These are phyloP conservation scores for Protomyctophum bolini DNA, from an alignment of 2,113 vertebrate species.

Conservation along the genomic window DNA sequence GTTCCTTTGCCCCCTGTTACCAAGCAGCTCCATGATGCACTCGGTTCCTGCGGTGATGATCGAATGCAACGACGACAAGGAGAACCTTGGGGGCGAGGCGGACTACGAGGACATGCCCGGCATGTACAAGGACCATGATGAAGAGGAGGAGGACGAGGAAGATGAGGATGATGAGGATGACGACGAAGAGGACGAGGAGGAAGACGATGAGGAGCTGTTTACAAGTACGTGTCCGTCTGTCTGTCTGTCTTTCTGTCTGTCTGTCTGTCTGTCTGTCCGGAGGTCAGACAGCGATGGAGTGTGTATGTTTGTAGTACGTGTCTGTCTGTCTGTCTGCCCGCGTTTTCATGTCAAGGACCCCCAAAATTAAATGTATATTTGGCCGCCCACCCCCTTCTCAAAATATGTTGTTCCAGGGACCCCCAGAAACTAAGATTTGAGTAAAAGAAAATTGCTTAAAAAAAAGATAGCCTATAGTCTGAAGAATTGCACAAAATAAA, in stretches of 20 bases:
- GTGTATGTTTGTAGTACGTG: neutral
- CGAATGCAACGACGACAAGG: constrained; percentile 94
- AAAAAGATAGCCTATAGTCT: too few species aligned
- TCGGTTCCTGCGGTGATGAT: constrained; percentile 90
- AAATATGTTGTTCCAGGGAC: neutral
- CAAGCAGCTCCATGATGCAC: constrained; percentile 89
- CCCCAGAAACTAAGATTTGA: neutral
- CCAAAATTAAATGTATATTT: too few species aligned
- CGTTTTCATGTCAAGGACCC: too few species aligned
- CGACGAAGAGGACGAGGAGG: constrained; percentile 80
- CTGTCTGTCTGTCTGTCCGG: neutral
- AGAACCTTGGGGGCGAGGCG: constrained; percentile 90
- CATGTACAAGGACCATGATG: constrained; percentile 85
- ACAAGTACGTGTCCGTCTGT: constrained; percentile 80
- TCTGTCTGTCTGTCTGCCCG: too few species aligned
- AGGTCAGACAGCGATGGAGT: too few species aligned
- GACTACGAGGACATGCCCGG: constrained; percentile 87
- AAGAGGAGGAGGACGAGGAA: constrained; percentile 85
- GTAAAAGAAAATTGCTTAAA: too few species aligned
- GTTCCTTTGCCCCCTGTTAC: constrained; percentile 6
- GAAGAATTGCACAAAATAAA: too few species aligned
- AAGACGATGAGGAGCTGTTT: constrained; percentile 88
- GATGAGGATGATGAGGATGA: constrained; percentile 78
- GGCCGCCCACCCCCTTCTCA: too few species aligned
- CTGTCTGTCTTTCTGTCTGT: neutral